Percentiles rank a stretch among this genome's conserved stretches.
These are phyloP conservation scores for Catocala fraxini DNA, from an alignment of 2,888 invertebrate genomes.

Conservation along the genomic window DNA sequence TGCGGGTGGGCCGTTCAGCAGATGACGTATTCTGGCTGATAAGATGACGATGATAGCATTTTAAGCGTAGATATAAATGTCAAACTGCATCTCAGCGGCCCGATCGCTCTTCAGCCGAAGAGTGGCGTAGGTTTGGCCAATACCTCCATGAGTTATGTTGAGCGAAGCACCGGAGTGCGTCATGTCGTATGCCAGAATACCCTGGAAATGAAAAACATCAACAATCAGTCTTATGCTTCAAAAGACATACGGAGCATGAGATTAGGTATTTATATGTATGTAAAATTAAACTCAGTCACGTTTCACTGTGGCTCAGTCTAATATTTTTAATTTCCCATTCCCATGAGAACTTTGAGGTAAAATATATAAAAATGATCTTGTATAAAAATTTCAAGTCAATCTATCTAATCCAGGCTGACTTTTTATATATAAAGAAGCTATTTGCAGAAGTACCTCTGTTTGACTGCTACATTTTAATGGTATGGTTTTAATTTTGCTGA, in stretches of 20 bases:
- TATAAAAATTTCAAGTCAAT: too few species aligned
- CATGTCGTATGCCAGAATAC: constrained; percentile 57
- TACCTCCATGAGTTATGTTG: constrained; percentile 71
- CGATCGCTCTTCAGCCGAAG: constrained; percentile 74
- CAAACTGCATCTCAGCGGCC: constrained; percentile 49
- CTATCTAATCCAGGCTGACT: too few species aligned
- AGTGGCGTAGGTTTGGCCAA: constrained; percentile 66
- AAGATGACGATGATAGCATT: not conserved
- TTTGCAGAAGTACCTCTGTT: too few species aligned
- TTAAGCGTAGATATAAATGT: constrained; percentile 42
- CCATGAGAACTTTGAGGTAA: too few species aligned
- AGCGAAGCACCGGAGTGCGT: constrained; percentile 63
- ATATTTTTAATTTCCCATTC: too few species aligned
- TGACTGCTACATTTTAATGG: too few species aligned
- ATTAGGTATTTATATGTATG: not conserved
- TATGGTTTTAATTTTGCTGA: too few species aligned
- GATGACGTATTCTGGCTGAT: too few species aligned
- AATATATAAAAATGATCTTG: too few species aligned
- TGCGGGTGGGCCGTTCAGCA: too few species aligned
- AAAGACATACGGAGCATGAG: not conserved
- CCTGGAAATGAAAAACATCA: constrained; percentile 51
- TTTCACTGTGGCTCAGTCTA: too few species aligned
- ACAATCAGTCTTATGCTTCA: not conserved
- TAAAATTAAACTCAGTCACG: not conserved
- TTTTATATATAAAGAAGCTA: too few species aligned